Base-by-base conservation (phyloP, 1,140 invertebrate species). In the Drosophila erecta region DNA sequence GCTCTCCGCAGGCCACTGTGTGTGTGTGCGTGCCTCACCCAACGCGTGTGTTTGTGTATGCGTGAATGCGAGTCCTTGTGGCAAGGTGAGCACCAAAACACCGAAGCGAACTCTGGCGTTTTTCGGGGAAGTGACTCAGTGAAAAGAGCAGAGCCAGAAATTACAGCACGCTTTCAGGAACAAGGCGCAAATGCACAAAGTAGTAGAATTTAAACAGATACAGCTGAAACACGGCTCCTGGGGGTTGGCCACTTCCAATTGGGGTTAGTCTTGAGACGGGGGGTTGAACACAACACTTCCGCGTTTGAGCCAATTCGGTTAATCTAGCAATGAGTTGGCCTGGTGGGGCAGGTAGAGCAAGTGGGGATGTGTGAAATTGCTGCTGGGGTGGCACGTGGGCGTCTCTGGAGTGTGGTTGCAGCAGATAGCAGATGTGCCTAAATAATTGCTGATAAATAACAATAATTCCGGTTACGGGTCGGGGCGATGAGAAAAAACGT, bases 141-240 rank as follows among this genome's bases (percentile, higher is more conserved):
- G 53, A 22, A 15, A 55, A 41, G 20, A 24, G 41, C 38, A 43
- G 38, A 27, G 38, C n/a, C 43, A 56, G 24, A 50, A 50, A 47
- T 46, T 37, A 27, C 61, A 54, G 24, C 20, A 35, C 37, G 59
- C 46, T 46, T 54, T 20, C 60, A 54, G 54, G 66, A 54, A 75
- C 66, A 79, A 62, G 38, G 59, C 58, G 43, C 64, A 55, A 74
- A 60, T 75, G 71, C 78, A 79, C 76, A 79, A 73, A 87, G 12
- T 30, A 83, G 83, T 83, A 70, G 72, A 89, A 89, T 87, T 87
- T 83, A 83, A 87, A 89, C 71, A 87, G 83, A 89, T 79, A 87
- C 83, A 87, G 33, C 46, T 33, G 20, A 40, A 10, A 15, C n/a
- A 33, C 43, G 14, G 14, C 41, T n/a, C 54, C 24, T 35, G 27